Conservation (phyloP, 2,888 invertebrate species). For the Ochropacha duplaris region DNA sequence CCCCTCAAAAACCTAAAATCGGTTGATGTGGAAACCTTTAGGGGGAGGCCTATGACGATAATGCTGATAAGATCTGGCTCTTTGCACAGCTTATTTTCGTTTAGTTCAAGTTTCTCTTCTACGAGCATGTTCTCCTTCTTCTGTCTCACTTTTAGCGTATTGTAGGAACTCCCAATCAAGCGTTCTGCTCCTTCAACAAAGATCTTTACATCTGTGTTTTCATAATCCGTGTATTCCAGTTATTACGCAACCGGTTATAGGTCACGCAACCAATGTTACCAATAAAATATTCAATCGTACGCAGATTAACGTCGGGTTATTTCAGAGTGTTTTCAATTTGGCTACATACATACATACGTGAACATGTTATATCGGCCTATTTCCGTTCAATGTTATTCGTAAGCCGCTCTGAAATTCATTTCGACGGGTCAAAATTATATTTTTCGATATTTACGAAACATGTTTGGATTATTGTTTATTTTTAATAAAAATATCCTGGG, state of each 20-base stretch:
- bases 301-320: background rate
- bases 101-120: too few species aligned
- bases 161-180: too few species aligned
- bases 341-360: background rate
- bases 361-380: background rate
- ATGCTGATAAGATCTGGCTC: too few species aligned
- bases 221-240: background rate
- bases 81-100: background rate
- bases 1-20: too few species aligned
- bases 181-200: background rate
- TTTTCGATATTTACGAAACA: background rate
- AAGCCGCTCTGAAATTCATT: background rate
- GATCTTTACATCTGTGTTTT: background rate
- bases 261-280: slow-evolving; percentile 1
- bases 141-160: too few species aligned
- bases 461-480: background rate
- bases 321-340: background rate
- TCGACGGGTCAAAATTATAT: background rate
- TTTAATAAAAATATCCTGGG: too few species aligned
- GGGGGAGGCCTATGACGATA: too few species aligned
- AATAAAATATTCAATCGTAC: slow-evolving; percentile 1
- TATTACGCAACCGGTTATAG: slow-evolving; percentile 1
- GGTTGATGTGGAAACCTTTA: too few species aligned
- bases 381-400: background rate
- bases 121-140: too few species aligned